Conservation (phyloP, 2,113 vertebrate species). For the Elephantulus edwardii region DNA sequence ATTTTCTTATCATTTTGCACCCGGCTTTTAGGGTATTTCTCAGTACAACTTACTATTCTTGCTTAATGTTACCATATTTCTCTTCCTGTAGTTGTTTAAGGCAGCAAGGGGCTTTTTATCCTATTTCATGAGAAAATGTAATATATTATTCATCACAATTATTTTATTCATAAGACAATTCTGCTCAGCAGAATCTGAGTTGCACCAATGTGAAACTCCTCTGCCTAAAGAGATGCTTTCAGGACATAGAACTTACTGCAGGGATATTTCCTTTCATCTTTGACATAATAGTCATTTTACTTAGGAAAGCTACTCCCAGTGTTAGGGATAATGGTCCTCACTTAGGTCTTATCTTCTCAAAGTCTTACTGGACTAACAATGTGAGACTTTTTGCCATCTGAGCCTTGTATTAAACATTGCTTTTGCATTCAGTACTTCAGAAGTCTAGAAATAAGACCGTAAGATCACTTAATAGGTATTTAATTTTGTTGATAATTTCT, state of each 20-base stretch:
- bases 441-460: not conserved
- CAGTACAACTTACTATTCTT: not conserved
- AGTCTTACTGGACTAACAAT: not conserved
- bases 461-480: not conserved
- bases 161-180: constrained; percentile 53
- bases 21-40: not conserved
- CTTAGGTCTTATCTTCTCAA: constrained; percentile 42
- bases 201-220: not conserved
- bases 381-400: not conserved
- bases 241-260: not conserved
- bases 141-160: constrained; percentile 42
- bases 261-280: constrained; percentile 36
- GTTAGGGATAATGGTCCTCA: not conserved
- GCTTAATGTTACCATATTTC: constrained; percentile 35
- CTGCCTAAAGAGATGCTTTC: not conserved
- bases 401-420: not conserved
- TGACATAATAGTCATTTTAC: not conserved
- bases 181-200: not conserved
- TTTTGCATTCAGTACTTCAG: not conserved
- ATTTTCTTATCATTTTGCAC: constrained; percentile 43
- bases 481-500: not conserved
- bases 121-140: not conserved
- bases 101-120: constrained; percentile 34
- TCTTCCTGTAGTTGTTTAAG: constrained; percentile 33
- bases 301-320: not conserved